These are phyloP conservation scores for Neocloeon triangulifer DNA, from an alignment of 1,140 invertebrate genomes.

Conservation along the genomic window DNA sequence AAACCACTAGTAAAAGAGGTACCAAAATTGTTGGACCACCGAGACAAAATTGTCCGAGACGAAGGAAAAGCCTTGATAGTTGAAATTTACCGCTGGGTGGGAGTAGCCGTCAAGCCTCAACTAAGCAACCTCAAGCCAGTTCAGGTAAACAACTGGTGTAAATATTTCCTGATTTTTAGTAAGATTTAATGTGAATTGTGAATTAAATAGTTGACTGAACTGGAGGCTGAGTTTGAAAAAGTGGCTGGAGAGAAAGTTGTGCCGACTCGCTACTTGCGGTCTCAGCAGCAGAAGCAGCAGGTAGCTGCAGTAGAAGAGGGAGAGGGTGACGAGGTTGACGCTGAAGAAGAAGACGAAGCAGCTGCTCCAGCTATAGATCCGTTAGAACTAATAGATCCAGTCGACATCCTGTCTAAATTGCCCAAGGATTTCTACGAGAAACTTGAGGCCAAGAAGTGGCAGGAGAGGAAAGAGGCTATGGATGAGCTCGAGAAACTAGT, in stretches of 20 bases:
- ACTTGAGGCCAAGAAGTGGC: slow-evolving; percentile 93
- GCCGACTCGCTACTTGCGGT: slow-evolving; percentile 61
- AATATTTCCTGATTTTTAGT: no score
- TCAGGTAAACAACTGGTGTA: no score
- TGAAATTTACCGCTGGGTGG: slow-evolving; percentile 86
- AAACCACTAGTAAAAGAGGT: slow-evolving; percentile 81
- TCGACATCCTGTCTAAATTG: slow-evolving; percentile 78
- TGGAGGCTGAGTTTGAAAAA: slow-evolving; percentile 74
- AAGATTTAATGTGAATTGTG: no score
- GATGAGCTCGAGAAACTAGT: slow-evolving; percentile 57
- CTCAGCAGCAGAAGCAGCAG: slow-evolving; percentile 63
- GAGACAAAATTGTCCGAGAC: slow-evolving; percentile 80
- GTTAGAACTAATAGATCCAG: slow-evolving; percentile 72
- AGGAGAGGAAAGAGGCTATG: slow-evolving; percentile 79
- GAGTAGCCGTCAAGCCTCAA: slow-evolving; percentile 65
- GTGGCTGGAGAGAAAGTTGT: slow-evolving; percentile 40
- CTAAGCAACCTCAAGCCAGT: slow-evolving; percentile 69
- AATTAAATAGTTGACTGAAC: slow-evolving; percentile 42
- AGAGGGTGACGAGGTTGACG: slow-evolving; percentile 30
- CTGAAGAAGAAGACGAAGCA: slow-evolving; percentile 27
- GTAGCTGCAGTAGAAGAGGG: slow-evolving; percentile 24
- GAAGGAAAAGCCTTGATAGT: slow-evolving; percentile 72
- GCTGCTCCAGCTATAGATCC: slow-evolving; percentile 59
- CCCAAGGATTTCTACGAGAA: slow-evolving; percentile 94
- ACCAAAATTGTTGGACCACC: slow-evolving; percentile 59